Evolutionary conservation across 2,797 vertebrate species (phyloP).

Genomic region (Helarctos malayanus): DNA sequence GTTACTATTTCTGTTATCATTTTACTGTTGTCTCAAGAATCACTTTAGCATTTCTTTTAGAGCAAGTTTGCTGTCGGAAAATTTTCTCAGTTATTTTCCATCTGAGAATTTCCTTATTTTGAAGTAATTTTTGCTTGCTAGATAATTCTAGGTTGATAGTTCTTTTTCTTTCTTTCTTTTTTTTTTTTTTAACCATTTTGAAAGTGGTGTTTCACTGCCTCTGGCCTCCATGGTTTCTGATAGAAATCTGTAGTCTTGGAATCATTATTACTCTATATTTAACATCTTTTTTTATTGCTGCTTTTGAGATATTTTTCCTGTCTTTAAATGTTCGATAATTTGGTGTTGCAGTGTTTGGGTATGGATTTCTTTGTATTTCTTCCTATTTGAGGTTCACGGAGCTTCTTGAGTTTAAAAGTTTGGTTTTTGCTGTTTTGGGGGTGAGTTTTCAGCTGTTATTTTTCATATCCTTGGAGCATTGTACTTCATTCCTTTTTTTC

Average conservation of each 20-base stretch:
- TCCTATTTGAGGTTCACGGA: neutral
- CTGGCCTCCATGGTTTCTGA: neutral
- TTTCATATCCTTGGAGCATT: neutral
- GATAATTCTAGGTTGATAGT: neutral
- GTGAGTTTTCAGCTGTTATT: neutral
- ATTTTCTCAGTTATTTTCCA: neutral
- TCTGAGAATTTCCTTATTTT: neutral
- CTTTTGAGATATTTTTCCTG: neutral
- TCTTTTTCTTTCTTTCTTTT: neutral
- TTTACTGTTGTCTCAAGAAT: neutral
- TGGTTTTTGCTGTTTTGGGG: neutral
- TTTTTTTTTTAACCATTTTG: neutral
- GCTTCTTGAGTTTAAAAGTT: neutral
- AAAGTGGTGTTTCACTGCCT: neutral
- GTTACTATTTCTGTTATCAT: neutral
- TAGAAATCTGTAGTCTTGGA: neutral
- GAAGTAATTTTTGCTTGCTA: constrained; percentile 2
- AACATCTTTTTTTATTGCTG: neutral
- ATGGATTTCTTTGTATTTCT: neutral
- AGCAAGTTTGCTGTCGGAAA: neutral
- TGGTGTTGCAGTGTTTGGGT: neutral
- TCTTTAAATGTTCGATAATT: neutral
- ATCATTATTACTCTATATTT: neutral
- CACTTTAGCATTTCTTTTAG: neutral
- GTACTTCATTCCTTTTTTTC: neutral